Percentiles rank a stretch among this genome's conserved stretches.
These are phyloP conservation scores for Achroia grisella DNA, from an alignment of 1,140 invertebrate genomes.

Conservation along the genomic window DNA sequence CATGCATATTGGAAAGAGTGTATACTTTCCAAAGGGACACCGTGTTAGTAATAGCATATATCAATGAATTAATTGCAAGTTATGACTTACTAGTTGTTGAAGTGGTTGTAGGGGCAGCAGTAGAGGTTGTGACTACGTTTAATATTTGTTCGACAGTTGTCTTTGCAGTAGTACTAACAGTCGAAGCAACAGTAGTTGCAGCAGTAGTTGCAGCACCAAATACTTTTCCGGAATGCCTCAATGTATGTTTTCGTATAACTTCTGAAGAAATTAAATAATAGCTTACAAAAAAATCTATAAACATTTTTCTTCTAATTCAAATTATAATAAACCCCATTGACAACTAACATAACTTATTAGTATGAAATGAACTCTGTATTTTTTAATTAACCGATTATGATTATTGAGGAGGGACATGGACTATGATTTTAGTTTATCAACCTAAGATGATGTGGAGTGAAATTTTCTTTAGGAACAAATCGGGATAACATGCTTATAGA, in stretches of 20 bases:
- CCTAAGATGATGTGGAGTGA: too few relatives aligned
- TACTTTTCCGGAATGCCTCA: constrained; percentile 65
- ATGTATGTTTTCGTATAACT: constrained; percentile 63
- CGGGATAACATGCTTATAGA: too few relatives aligned
- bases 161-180: constrained; percentile 64
- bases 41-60: constrained; percentile 12
- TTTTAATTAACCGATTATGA: too few relatives aligned
- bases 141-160: constrained; percentile 68
- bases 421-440: too few relatives aligned
- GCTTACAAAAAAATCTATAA: too few relatives aligned
- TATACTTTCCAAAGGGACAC: constrained; percentile 8
- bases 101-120: constrained; percentile 58
- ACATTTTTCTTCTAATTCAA: too few relatives aligned
- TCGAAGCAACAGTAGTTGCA: constrained; percentile 54
- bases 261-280: constrained; percentile 23
- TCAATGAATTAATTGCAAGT: constrained; percentile 3
- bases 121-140: constrained; percentile 58
- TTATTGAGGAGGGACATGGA: too few relatives aligned
- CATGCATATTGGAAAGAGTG: constrained; percentile 38
- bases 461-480: too few relatives aligned
- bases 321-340: too few relatives aligned
- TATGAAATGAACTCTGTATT: too few relatives aligned
- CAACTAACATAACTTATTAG: too few relatives aligned
- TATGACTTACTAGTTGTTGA: constrained; percentile 60
- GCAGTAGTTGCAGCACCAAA: constrained; percentile 55